Base-by-base conservation (phyloP, 2,113 vertebrate genomes). In the Pagrus major region DNA sequence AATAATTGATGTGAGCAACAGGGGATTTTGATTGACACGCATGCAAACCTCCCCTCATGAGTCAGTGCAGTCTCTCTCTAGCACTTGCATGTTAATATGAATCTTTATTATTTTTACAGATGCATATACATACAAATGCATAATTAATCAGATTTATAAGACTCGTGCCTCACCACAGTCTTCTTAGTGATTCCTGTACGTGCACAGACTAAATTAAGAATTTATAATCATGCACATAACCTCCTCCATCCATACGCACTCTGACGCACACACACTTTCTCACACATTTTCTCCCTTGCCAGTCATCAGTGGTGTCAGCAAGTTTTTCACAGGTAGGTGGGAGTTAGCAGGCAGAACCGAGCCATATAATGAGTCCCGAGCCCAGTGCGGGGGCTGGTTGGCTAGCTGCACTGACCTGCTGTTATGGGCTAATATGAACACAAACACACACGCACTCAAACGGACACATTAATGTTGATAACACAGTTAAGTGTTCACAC, bases 281-380 rank as follows among this genome's bases (percentile, higher is more conserved):
- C 70, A 71, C 85, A 79, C 82, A 65, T 84, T 80, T 72, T 44
- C 78, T 81, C 73, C 71, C 76, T 71, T 42, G 71, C 82, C 71
- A 65, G 64, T 78, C 85, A 71, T 23, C 29, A 10, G 35, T 65
- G 66, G 80, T 69, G 84, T 90, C 88, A 86, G 90, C 87, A 87
- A 75, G 29, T 88, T 85, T 73, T 75, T 76, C 44, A 39, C 79
- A 67, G 86, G 63, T 84, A 86, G 84, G 86, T 83, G 88, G 76
- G 80, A 74, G 82, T 87, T 55, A 75, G 77, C 78, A 81, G 54
- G 78, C 75, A 86, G 74, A 81, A 80, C 70, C 0, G 29, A 80
- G 81, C 74, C 77, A 39, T 29, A 60, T 88, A 91, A 90, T 81
- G 84, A 90, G 83, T 75, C 61, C 63, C 4, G 72, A 81, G 77